Base-by-base conservation (phyloP, 2,888 invertebrate genomes). In the Brenthis ino region DNA sequence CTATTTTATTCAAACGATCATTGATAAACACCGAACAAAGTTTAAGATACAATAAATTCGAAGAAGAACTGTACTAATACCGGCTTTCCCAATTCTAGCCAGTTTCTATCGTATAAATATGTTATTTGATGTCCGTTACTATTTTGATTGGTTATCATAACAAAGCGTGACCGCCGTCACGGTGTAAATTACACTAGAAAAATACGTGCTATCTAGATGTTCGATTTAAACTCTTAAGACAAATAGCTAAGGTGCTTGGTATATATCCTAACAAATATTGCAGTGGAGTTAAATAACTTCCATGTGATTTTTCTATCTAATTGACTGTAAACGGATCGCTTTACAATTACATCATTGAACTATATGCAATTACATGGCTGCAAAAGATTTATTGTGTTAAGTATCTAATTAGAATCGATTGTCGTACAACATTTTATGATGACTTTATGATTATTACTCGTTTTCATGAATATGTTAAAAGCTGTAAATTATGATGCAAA, bases 151-250 rank as follows among this genome's bases (percentile, higher is more conserved):
- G 57, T 58, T 67, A 51, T 69, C 67, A 68, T 67, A 71, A 70
- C 71, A 71, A 74, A 74, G 68, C 77, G 69, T 76, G 73, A 75
- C 75, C 67, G 72, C 68, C 70, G 74, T 72, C 74, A 74, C 71
- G 75, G 70, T 76, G 69, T 68, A 69, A 71, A 64, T 67, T 72
- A 65, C 71, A 61, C 63, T 65, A 71, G 47, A 51, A 60, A 57
- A 69, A 50, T 55, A 57, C 4, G 12, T 14, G 50, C 53, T 48
- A 3, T 43, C 47, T 55, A 12, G 37, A 56, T 50, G 37, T 54
- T 58, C 14, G 1, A 72, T 57, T 72, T 50, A 47, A 51, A 33
- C 54, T 48, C 65, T 69, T 72, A 69, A 66, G 16, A 24, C 16
- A 14, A 60, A 43, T 24, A 1, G 64, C 65, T 68, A 69, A 57